Percentiles rank a stretch among this genome's conserved stretches.
These are phyloP conservation scores for Chorisops tibialis DNA, from an alignment of 2,888 invertebrate genomes.

Conservation along the genomic window DNA sequence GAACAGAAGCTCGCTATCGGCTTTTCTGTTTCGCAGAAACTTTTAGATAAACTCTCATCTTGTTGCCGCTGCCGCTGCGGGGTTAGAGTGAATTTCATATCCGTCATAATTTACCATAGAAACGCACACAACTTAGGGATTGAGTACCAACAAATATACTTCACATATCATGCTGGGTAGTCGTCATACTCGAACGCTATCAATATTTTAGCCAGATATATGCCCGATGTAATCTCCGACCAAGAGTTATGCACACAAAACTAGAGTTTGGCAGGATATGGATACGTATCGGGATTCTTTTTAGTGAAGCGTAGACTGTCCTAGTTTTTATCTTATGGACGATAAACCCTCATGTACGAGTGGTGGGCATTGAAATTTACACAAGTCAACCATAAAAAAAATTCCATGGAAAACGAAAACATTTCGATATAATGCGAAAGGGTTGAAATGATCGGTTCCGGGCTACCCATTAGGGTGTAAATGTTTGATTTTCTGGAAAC, in stretches of 20 bases:
- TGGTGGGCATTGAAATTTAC: too few species aligned
- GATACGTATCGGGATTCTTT: too few species aligned
- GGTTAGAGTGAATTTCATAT: slow-evolving; percentile 10
- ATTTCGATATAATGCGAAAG: too few species aligned
- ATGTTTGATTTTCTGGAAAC: slow-evolving; percentile 19
- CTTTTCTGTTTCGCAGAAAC: slow-evolving; percentile 3
- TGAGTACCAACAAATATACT: too few species aligned
- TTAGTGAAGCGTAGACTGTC: neutral
- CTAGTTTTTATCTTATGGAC: slow-evolving; percentile 13
- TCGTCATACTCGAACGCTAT: slow-evolving; percentile 6
- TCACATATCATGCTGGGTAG: too few species aligned
- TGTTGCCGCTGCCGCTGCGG: neutral
- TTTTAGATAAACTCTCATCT: slow-evolving; percentile 16
- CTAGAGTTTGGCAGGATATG: neutral
- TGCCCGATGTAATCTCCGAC: slow-evolving; percentile 22
- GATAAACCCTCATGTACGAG: too few species aligned
- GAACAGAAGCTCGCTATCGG: slow-evolving; percentile 5
- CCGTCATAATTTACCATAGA: too few species aligned
- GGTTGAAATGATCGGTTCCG: neutral
- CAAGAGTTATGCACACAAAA: slow-evolving; percentile 27
- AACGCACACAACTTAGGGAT: too few species aligned
- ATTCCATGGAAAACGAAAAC: too few species aligned
- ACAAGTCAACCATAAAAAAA: too few species aligned
- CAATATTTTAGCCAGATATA: slow-evolving; percentile 22
- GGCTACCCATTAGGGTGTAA: slow-evolving; percentile 23